Conservation (phyloP, 2,113 vertebrate genomes). For the Trematomus loennbergii region DNA sequence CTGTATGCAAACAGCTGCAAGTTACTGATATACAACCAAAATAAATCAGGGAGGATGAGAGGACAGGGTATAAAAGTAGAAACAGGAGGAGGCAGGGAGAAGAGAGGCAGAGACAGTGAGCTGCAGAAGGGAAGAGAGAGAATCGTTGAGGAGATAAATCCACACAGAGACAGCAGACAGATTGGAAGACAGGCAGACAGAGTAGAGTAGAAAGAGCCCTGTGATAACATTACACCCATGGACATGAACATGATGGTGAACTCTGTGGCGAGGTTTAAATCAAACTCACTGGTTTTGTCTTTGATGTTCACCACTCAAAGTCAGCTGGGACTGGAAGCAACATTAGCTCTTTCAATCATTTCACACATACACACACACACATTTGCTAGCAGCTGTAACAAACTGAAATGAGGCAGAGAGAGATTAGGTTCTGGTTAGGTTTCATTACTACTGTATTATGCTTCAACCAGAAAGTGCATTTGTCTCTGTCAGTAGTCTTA, state of each 20-base stretch:
- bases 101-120: conserved; percentile 6
- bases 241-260: conserved; percentile 56
- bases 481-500: conserved; percentile 53
- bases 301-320: conserved; percentile 62
- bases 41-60: neutral
- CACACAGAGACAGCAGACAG: conserved; percentile 36
- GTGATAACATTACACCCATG: conserved; percentile 56
- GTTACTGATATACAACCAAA: neutral
- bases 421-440: conserved; percentile 43
- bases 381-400: conserved; percentile 33
- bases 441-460: conserved; percentile 45
- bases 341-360: conserved; percentile 51
- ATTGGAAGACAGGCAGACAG: conserved; percentile 36
- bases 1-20: neutral
- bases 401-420: conserved; percentile 34
- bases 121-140: conserved; percentile 6
- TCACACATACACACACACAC: conserved; percentile 18
- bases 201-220: conserved; percentile 43
- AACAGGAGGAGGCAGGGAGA: neutral
- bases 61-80: neutral
- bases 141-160: conserved; percentile 34
- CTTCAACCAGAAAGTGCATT: conserved; percentile 44
- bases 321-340: conserved; percentile 54
- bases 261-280: conserved; percentile 48
- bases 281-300: conserved; percentile 59